Conservation (phyloP, 2,888 invertebrate species). For the Alviniconcha strummeri region DNA sequence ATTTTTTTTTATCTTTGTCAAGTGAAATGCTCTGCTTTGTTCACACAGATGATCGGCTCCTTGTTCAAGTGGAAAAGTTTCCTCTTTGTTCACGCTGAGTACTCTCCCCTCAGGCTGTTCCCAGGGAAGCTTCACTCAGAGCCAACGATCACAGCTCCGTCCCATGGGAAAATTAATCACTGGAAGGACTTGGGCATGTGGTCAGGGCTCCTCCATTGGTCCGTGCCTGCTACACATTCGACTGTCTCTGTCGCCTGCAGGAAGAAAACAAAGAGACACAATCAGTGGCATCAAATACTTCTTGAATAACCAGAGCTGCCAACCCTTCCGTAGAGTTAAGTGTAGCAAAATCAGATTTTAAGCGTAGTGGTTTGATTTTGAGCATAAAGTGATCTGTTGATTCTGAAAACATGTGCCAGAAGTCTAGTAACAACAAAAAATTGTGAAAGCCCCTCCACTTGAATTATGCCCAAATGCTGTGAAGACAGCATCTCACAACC, state of each 20-base stretch:
- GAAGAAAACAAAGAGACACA: background rate
- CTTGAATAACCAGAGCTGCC: no score
- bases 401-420: background rate
- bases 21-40: no score
- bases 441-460: no score
- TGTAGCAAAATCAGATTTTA: background rate
- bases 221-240: background rate
- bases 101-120: background rate
- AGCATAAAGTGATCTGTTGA: background rate
- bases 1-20: no score
- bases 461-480: no score
- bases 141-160: background rate
- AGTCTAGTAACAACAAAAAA: background rate
- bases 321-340: background rate
- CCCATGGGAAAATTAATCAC: background rate
- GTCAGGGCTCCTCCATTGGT: background rate
- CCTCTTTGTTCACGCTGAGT: background rate
- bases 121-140: background rate
- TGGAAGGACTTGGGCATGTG: background rate
- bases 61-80: background rate
- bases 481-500: no score
- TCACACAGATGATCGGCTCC: no score
- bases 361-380: background rate
- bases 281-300: background rate
- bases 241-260: background rate